Evolutionary conservation across 1,140 invertebrate species (phyloP).

Genomic region (Drosophila aff.): DNA sequence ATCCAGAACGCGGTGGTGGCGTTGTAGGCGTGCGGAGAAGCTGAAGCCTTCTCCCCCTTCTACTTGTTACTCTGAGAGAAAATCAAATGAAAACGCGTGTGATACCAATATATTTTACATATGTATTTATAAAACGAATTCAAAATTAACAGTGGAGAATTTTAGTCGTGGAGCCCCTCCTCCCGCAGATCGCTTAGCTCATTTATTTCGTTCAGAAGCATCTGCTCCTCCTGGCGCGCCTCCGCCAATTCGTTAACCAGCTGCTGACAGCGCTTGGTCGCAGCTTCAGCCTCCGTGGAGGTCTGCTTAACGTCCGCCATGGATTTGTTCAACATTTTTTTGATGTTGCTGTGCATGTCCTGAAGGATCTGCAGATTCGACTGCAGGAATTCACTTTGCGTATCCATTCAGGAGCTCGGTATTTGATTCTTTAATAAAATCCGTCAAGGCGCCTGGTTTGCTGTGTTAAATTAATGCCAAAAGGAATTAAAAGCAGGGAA

Average conservation of each 20-base stretch:
- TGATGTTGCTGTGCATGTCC: too few species aligned
- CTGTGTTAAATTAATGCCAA: background rate
- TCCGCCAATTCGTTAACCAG: background rate
- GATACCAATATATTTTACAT: slow-evolving; percentile 73
- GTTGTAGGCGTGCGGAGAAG: slow-evolving; percentile 11
- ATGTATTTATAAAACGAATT: slow-evolving; percentile 66
- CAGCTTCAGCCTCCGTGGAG: background rate
- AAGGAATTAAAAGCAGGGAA: background rate
- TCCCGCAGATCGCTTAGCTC: background rate
- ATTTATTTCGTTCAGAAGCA: background rate
- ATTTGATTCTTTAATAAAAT: background rate
- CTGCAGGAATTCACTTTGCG: background rate
- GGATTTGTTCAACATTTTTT: background rate
- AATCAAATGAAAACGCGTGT: slow-evolving; percentile 69
- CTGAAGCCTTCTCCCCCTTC: background rate
- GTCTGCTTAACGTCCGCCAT: background rate
- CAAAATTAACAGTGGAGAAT: slow-evolving; percentile 42
- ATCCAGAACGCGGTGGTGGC: slow-evolving; percentile 85
- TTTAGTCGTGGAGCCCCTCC: background rate
- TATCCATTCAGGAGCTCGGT: background rate
- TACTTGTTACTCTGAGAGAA: slow-evolving; percentile 51
- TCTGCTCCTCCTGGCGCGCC: background rate
- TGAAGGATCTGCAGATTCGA: background rate
- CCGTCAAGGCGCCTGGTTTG: background rate
- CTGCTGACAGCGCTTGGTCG: background rate